These are phyloP conservation scores for Cancer borealis DNA, from an alignment of 2,888 invertebrate genomes.

Conservation along the genomic window DNA sequence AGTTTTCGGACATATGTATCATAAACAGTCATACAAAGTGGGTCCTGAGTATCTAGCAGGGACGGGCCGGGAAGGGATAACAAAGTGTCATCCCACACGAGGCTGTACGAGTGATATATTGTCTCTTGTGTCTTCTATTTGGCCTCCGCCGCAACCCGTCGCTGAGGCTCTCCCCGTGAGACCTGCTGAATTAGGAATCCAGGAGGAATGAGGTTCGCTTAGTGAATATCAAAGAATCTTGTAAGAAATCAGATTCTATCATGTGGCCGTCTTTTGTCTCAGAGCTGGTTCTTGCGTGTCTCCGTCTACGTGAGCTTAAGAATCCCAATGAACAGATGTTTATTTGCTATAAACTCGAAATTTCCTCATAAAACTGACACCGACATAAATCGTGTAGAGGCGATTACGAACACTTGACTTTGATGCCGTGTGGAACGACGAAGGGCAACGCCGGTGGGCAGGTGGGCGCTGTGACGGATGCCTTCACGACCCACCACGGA, in stretches of 20 bases:
- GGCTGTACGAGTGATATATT: slow-evolving; percentile 7
- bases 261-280: slow-evolving; percentile 54
- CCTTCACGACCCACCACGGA: neutral
- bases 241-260: slow-evolving; percentile 62
- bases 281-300: neutral
- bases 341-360: slow-evolving; percentile 47
- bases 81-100: neutral
- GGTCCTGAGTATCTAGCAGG: slow-evolving; percentile 47
- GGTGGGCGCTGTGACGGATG: neutral
- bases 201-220: slow-evolving; percentile 67
- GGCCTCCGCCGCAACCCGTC: neutral
- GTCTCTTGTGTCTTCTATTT: neutral
- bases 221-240: slow-evolving; percentile 63
- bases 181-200: slow-evolving; percentile 58
- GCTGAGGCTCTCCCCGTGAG: neutral
- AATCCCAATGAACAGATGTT: slow-evolving; percentile 52
- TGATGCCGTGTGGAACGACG: neutral
- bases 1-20: slow-evolving; percentile 69
- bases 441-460: neutral
- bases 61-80: slow-evolving; percentile 17
- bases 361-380: slow-evolving; percentile 30
- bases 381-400: slow-evolving; percentile 39
- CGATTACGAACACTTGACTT: slow-evolving; percentile 38
- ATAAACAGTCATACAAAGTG: slow-evolving; percentile 70
- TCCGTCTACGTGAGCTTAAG: neutral